Evolutionary conservation across 2,888 invertebrate species (phyloP).

Genomic region (Papilio elwesi): DNA sequence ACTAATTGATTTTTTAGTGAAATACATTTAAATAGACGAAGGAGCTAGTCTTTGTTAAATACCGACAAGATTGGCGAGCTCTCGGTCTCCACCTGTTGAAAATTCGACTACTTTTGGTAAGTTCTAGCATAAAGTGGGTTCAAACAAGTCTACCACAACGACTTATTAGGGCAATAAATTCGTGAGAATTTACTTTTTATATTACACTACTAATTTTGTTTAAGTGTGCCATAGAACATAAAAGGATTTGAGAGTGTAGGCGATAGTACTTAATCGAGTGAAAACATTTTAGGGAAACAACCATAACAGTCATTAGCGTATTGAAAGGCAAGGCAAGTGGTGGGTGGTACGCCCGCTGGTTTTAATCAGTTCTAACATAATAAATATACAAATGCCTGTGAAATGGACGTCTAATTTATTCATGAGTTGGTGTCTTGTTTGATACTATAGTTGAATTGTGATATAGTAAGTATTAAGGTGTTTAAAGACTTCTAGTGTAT

Average conservation of each 20-base stretch:
- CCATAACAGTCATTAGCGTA: conserved; percentile 11
- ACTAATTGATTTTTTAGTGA: not conserved
- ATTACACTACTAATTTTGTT: conserved; percentile 5
- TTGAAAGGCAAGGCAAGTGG: not conserved
- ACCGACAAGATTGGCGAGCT: not conserved
- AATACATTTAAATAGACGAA: not conserved
- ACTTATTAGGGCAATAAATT: conserved; percentile 10
- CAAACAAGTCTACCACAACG: not conserved
- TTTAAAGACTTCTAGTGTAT: not conserved
- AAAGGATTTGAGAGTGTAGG: conserved; percentile 10
- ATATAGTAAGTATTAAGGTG: not conserved
- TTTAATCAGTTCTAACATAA: conserved; percentile 21
- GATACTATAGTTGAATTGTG: not conserved
- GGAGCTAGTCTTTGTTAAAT: not conserved
- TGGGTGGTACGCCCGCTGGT: conserved; percentile 23
- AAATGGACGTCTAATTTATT: conserved; percentile 28
- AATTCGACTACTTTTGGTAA: not conserved
- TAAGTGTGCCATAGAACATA: conserved; percentile 2
- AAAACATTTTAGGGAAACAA: conserved; percentile 15
- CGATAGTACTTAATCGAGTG: conserved; percentile 8
- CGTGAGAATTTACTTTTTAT: conserved; percentile 14
- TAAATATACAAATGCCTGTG: conserved; percentile 7
- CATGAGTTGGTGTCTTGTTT: conserved; percentile 23
- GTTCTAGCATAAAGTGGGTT: conserved; percentile 10
- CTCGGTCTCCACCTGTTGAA: not conserved